Evolutionary conservation across 2,797 vertebrate species (phyloP).

Genomic region (Pseudopleuronectes americanus): DNA sequence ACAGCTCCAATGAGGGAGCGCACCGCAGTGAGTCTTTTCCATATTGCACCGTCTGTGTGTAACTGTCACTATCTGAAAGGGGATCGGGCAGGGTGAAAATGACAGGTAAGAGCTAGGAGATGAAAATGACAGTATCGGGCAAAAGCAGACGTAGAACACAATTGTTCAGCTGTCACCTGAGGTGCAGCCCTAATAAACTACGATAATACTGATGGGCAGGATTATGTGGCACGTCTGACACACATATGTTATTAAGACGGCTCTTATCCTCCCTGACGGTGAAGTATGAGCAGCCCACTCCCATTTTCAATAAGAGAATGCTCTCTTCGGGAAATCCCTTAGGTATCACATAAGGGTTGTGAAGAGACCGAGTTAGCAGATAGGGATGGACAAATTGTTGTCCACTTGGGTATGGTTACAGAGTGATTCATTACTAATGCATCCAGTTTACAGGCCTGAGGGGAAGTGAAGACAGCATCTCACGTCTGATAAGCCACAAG

Average conservation of each 20-base stretch:
- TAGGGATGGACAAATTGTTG: slow-evolving; percentile 64
- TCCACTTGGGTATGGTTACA: slow-evolving; percentile 59
- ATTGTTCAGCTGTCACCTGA: slow-evolving; percentile 65
- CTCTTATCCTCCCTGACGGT: slow-evolving; percentile 32
- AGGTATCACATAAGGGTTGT: slow-evolving; percentile 28
- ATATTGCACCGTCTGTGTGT: slow-evolving; percentile 46
- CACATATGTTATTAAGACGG: slow-evolving; percentile 35
- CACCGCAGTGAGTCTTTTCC: slow-evolving; percentile 48
- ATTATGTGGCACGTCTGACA: slow-evolving; percentile 51
- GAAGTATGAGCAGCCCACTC: slow-evolving; percentile 4
- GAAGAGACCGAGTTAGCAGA: slow-evolving; percentile 32
- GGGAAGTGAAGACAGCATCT: slow-evolving; percentile 60
- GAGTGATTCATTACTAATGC: slow-evolving; percentile 66
- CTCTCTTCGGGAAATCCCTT: slow-evolving; percentile 41
- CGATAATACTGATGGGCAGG: slow-evolving; percentile 65
- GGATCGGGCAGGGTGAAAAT: slow-evolving; percentile 66
- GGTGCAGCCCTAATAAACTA: slow-evolving; percentile 50
- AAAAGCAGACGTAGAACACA: slow-evolving; percentile 62
- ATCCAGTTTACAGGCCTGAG: slow-evolving; percentile 58
- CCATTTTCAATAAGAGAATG: slow-evolving; percentile 10
- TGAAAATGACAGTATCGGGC: slow-evolving; percentile 60
- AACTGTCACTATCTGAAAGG: slow-evolving; percentile 65
- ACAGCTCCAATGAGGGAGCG: slow-evolving; percentile 65
- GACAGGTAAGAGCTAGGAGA: slow-evolving; percentile 65
- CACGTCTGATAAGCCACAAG: slow-evolving; percentile 63